A percentile compares a stretch with the other conserved stretches of the same genome.
phyloP scores from a whole-genome alignment of 2,888 invertebrate genomes.

The Epirrhoe alternata region DNA sequence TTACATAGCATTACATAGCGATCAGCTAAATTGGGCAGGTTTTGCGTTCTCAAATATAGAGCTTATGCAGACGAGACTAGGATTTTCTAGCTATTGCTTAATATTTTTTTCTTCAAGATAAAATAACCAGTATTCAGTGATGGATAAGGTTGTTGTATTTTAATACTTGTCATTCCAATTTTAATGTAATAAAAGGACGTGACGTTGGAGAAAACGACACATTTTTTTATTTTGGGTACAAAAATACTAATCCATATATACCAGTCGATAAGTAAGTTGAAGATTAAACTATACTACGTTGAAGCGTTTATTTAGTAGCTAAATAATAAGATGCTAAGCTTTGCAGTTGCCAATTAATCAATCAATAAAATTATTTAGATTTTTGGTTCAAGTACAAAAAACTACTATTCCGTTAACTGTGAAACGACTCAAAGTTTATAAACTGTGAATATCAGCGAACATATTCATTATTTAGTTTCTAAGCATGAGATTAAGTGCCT shows the following conservation, averaged over 20 bases:
- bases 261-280: neutral
- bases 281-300: neutral
- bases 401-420: too few relatives aligned
- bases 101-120: neutral
- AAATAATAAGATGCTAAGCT: neutral
- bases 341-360: neutral
- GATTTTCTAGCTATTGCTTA: neutral
- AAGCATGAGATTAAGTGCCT: slow-evolving; percentile 14
- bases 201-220: too few relatives aligned
- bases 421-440: too few relatives aligned
- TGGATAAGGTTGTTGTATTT: too few relatives aligned
- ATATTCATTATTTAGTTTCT: slow-evolving; percentile 9
- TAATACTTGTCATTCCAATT: too few relatives aligned
- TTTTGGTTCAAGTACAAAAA: too few relatives aligned
- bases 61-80: slow-evolving; percentile 1
- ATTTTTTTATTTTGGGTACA: too few relatives aligned
- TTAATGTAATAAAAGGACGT: too few relatives aligned
- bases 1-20: too few relatives aligned
- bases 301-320: neutral
- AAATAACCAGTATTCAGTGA: too few relatives aligned
- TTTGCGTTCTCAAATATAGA: slow-evolving; percentile 7
- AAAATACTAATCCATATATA: neutral
- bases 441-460: neutral
- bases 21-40: too few relatives aligned
- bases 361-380: neutral